phyloP scores from a whole-genome alignment of 2,888 invertebrate species.

The Microplitis manilae region DNA sequence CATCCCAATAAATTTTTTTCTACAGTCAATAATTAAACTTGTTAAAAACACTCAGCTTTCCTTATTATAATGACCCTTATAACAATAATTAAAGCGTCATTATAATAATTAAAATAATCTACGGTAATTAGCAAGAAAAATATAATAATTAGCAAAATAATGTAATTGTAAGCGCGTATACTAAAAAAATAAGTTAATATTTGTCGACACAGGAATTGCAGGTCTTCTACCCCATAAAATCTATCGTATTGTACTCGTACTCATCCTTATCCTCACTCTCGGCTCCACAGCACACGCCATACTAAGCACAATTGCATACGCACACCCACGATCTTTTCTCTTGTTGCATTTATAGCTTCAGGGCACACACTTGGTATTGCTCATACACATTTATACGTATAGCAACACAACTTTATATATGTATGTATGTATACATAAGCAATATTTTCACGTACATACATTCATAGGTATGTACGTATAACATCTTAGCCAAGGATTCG shows the following conservation, averaged over 20 bases:
- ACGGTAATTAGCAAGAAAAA: neutral
- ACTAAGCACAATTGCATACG: slow-evolving; percentile 20
- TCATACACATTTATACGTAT: slow-evolving; percentile 26
- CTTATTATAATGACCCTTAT: neutral
- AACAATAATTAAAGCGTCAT: neutral
- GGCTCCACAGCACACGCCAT: neutral
- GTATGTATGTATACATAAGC: slow-evolving; percentile 2
- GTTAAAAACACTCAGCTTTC: neutral
- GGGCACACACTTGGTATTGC: slow-evolving; percentile 28
- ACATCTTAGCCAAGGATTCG: slow-evolving; percentile 45
- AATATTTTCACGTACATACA: slow-evolving; percentile 38
- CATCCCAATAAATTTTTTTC: neutral
- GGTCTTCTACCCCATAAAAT: slow-evolving; percentile 8
- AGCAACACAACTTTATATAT: too few species aligned
- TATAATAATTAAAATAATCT: neutral
- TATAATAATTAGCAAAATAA: neutral
- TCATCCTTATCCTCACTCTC: neutral
- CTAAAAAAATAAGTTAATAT: slow-evolving; percentile 1
- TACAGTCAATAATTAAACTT: neutral
- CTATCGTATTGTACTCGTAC: slow-evolving; percentile 1
- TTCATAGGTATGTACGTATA: slow-evolving; percentile 27
- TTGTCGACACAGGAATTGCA: neutral
- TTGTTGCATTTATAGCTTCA: slow-evolving; percentile 13
- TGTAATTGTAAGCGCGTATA: neutral
- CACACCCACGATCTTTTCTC: slow-evolving; percentile 33